phyloP scores from a whole-genome alignment of 2,113 vertebrate species.

The Hippocampus guttulatus region DNA sequence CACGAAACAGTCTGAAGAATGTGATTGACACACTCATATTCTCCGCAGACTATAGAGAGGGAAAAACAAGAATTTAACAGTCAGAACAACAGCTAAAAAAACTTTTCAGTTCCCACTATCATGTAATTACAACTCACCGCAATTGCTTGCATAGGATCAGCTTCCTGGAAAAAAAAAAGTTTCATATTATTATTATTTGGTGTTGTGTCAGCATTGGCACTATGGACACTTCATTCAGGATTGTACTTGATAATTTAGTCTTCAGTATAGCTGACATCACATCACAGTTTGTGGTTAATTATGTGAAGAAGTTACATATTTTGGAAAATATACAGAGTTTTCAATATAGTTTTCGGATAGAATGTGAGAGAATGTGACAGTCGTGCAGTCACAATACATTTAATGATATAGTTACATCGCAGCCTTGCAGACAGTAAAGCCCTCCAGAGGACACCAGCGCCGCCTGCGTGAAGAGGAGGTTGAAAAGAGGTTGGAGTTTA shows the following conservation, averaged over 20 bases:
- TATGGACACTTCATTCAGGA: background rate
- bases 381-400: conserved; percentile 37
- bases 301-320: background rate
- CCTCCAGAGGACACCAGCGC: conserved; percentile 93
- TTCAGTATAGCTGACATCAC: background rate
- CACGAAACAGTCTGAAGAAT: conserved; percentile 96
- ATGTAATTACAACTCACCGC: conserved; percentile 59
- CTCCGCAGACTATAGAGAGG: conserved; percentile 75
- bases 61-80: background rate
- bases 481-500: background rate
- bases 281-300: background rate
- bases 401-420: conserved; percentile 85
- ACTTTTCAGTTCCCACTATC: background rate
- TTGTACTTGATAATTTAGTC: background rate
- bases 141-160: conserved; percentile 73
- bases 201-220: background rate
- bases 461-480: conserved; percentile 75
- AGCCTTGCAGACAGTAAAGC: conserved; percentile 95
- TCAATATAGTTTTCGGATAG: conserved; percentile 55
- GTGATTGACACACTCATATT: conserved; percentile 90
- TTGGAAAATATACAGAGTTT: background rate
- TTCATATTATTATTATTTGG: background rate
- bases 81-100: background rate
- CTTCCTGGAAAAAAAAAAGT: conserved; percentile 58
- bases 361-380: conserved; percentile 58